Evolutionary conservation across 2,888 invertebrate genomes (phyloP).

Genomic region (Heliconius cydno): DNA sequence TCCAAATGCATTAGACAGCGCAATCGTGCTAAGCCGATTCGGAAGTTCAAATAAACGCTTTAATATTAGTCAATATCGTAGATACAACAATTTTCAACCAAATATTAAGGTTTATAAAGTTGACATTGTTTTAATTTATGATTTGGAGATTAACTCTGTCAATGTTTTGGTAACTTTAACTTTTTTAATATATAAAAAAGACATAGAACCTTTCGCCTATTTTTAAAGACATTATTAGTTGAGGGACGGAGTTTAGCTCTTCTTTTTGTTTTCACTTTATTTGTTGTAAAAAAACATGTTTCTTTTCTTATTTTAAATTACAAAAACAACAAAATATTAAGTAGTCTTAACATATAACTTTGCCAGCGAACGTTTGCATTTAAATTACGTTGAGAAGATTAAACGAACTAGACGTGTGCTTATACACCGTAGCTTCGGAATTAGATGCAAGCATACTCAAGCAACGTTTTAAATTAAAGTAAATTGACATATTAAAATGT

Average conservation of each 20-base stretch:
- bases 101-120: background rate
- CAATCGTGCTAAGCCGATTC: conserved; percentile 12
- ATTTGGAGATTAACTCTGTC: background rate
- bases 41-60: conserved; percentile 9
- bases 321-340: background rate
- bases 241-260: background rate
- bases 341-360: background rate
- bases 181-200: background rate
- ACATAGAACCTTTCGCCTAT: background rate
- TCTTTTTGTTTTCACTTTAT: background rate
- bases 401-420: conserved; percentile 18
- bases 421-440: background rate
- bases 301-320: background rate
- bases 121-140: background rate
- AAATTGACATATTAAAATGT: conserved; percentile 4
- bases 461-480: background rate
- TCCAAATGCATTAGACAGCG: conserved; percentile 5
- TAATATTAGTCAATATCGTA: background rate
- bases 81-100: background rate
- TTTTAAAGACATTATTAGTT: background rate
- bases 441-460: conserved; percentile 10
- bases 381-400: conserved; percentile 22
- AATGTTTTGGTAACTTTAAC: background rate
- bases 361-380: background rate
- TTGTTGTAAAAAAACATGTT: background rate